Evolutionary conservation across 1,140 invertebrate species (phyloP).

Genomic region (Ips typographus): DNA sequence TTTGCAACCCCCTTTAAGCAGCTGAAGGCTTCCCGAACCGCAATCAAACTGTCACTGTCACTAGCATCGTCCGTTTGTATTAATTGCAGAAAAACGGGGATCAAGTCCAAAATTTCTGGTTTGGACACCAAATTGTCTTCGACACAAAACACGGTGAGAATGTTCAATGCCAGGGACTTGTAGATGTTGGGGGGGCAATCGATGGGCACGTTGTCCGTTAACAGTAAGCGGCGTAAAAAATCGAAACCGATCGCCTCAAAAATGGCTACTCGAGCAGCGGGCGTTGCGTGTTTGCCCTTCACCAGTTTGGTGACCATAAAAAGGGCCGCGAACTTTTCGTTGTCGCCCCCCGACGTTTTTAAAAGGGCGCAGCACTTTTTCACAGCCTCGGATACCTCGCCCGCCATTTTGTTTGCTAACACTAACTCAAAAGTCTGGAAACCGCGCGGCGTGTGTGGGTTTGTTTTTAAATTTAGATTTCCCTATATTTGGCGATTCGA

Average conservation of each 20-base stretch:
- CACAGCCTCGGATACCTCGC: constrained; percentile 71
- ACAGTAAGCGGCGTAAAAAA: constrained; percentile 79
- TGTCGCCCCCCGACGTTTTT: constrained; percentile 76
- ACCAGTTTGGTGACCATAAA: constrained; percentile 89
- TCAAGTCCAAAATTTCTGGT: constrained; percentile 76
- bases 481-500: too few relatives aligned
- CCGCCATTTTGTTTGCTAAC: constrained; percentile 53
- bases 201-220: constrained; percentile 69
- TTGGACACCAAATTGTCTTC: constrained; percentile 77
- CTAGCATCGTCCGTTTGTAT: constrained; percentile 76
- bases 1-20: constrained; percentile 78
- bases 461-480: too few relatives aligned
- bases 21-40: constrained; percentile 85
- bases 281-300: constrained; percentile 74
- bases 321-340: constrained; percentile 86
- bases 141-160: constrained; percentile 79
- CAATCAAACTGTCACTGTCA: constrained; percentile 80
- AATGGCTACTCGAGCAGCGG: constrained; percentile 70
- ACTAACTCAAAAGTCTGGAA: too few relatives aligned
- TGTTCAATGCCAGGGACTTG: constrained; percentile 84
- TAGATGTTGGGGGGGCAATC: constrained; percentile 85
- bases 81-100: constrained; percentile 79
- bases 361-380: constrained; percentile 79
- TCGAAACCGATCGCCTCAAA: constrained; percentile 87
- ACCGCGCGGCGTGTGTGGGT: too few relatives aligned